These are phyloP conservation scores for Choloepus hoffmanni DNA, from an alignment of 2,113 vertebrate genomes.

Conservation along the genomic window DNA sequence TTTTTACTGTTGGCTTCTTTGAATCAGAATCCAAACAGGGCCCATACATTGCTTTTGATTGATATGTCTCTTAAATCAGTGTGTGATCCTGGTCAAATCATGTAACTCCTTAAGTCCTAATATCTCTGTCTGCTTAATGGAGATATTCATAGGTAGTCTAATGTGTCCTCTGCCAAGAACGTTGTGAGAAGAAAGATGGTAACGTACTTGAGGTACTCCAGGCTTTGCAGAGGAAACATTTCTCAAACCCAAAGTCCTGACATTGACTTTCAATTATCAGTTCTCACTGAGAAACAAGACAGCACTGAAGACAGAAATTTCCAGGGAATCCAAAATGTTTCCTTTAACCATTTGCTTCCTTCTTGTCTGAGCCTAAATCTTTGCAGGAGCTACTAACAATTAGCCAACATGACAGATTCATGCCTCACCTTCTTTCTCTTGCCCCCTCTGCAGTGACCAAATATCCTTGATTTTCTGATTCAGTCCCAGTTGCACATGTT, in stretches of 20 bases:
- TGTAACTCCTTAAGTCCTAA: not conserved
- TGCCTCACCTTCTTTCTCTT: not conserved
- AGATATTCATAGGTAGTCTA: not conserved
- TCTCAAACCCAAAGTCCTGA: conserved; percentile 29
- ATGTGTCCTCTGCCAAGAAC: not conserved
- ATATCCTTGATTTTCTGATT: conserved; percentile 30
- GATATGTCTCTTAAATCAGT: too few species aligned
- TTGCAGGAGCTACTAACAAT: not conserved
- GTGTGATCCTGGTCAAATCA: not conserved
- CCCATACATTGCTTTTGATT: too few species aligned
- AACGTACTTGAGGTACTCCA: not conserved
- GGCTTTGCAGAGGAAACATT: not conserved
- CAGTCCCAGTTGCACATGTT: not conserved
- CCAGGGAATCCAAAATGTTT: conserved; percentile 37
- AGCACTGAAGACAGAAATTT: not conserved
- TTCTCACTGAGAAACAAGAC: conserved; percentile 18
- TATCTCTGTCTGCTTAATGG: conserved; percentile 7
- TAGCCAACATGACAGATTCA: not conserved
- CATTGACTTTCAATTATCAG: conserved; percentile 10
- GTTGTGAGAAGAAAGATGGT: not conserved
- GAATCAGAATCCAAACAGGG: too few species aligned
- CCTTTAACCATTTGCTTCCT: conserved; percentile 36
- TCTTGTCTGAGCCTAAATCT: not conserved
- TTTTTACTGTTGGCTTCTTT: too few species aligned
- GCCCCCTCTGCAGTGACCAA: not conserved